Evolutionary conservation across 2,113 vertebrate species (phyloP), one percentile per base, ranked within the genome.

Genomic region (Pachyramphus minor): DNA sequence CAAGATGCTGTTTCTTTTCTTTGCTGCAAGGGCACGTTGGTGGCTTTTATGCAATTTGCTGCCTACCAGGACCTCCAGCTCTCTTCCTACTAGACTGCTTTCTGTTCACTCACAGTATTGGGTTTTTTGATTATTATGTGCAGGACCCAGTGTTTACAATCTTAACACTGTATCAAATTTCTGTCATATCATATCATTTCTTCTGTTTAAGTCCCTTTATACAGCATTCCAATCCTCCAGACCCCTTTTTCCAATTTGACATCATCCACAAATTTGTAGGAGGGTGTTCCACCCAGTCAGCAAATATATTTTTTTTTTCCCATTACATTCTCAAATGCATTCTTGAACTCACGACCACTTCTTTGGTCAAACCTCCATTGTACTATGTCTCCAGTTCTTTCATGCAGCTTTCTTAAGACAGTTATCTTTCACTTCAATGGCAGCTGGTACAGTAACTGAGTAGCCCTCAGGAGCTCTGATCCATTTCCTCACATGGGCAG

Each of bases 251-350:
- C 24, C 13, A 17, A 17, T 66, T 23, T 37, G 16, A 6, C 1
- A 2, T 53, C 21, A 62, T 37, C 24, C 37, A 66, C 31, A 74
- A 28, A 56, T 4, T 9, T 11, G 2, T 15, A 52, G 16, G 9
- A 3, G 6, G 12, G 4, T 0, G 0, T 50, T 80, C 23, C n/a
- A 79, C 16, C 8, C 18, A 49, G 11, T 28, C 24, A 56, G 21
- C 15, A 81, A 62, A 11, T 41, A 2, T 28, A 24, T 63, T 28
- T 9, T 24, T 84, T 45, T 60, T 80, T 67, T 9, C 19, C 33
- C 19, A 27, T 1, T 47, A 31, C 2, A 35, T 83, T 76, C 17
- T 17, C 30, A 62, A 47, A 47, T 31, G 21, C 30, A 31, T 31
- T 82, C 22, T 56, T 81, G 44, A 88, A 82, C 10, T 63, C 12